Conservation (phyloP, 2,888 invertebrate genomes). For the Aphrophora alni region DNA sequence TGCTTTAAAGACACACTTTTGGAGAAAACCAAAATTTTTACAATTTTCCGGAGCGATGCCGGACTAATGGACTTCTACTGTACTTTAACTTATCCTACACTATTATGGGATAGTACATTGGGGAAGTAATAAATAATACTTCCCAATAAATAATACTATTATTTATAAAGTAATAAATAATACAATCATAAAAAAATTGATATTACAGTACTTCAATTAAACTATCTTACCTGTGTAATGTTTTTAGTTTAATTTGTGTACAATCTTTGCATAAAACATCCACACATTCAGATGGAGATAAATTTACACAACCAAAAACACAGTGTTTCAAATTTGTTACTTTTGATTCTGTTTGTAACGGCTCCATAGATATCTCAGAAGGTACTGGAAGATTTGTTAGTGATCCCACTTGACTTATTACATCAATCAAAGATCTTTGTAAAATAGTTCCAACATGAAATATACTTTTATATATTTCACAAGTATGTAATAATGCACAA, state of each 20-base stretch:
- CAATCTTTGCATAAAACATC: neutral
- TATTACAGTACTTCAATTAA: too few species aligned
- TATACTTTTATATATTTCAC: neutral
- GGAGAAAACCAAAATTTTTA: too few species aligned
- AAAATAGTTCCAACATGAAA: neutral
- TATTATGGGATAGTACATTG: too few species aligned
- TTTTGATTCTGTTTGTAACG: neutral
- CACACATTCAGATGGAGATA: neutral
- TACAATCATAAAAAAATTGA: too few species aligned
- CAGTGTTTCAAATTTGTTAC: neutral
- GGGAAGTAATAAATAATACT: too few species aligned
- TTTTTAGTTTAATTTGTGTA: neutral
- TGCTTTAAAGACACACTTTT: too few species aligned
- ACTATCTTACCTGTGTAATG: neutral
- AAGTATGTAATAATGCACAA: neutral
- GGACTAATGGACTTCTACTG: too few species aligned
- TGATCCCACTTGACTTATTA: neutral
- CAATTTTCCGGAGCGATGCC: too few species aligned
- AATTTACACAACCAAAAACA: neutral
- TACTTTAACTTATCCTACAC: too few species aligned
- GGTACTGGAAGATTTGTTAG: neutral
- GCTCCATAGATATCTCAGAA: neutral
- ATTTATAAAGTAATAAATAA: too few species aligned
- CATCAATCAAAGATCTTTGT: neutral
- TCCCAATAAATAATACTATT: too few species aligned